These are phyloP conservation scores for Mylabris sibirica DNA, from an alignment of 2,888 invertebrate genomes.

Conservation along the genomic window DNA sequence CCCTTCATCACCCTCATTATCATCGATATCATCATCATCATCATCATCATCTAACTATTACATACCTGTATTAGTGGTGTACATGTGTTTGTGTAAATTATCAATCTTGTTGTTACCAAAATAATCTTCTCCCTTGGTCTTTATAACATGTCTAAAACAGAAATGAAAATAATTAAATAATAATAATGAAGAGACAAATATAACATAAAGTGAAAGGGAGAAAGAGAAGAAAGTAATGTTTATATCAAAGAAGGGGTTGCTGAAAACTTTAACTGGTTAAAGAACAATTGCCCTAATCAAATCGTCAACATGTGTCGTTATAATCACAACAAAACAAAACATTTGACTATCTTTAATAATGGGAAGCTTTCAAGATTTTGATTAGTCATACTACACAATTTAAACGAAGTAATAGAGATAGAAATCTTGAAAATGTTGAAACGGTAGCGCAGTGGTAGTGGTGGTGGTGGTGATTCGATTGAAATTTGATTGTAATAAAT, in stretches of 20 bases:
- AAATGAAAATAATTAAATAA: conserved; percentile 65
- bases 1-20: neutral
- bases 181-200: conserved; percentile 62
- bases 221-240: conserved; percentile 57
- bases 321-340: conserved; percentile 11
- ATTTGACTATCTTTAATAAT: conserved; percentile 27
- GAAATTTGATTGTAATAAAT: conserved; percentile 62
- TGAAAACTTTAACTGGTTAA: conserved; percentile 49
- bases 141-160: conserved; percentile 60
- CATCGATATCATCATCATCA: neutral
- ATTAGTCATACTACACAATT: conserved; percentile 63
- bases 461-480: conserved; percentile 51
- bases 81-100: conserved; percentile 39
- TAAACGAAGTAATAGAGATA: conserved; percentile 62
- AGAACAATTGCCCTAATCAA: conserved; percentile 40
- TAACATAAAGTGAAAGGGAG: conserved; percentile 33
- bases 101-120: conserved; percentile 42
- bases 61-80: neutral
- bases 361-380: conserved; percentile 60
- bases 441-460: conserved; percentile 57
- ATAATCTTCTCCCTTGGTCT: conserved; percentile 28
- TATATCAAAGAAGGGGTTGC: conserved; percentile 62
- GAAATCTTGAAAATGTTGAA: conserved; percentile 60
- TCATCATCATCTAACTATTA: neutral
- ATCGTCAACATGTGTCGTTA: conserved; percentile 24